Base-by-base conservation (phyloP, 2,888 invertebrate species). In the Zaprionus obscuricornis region DNA sequence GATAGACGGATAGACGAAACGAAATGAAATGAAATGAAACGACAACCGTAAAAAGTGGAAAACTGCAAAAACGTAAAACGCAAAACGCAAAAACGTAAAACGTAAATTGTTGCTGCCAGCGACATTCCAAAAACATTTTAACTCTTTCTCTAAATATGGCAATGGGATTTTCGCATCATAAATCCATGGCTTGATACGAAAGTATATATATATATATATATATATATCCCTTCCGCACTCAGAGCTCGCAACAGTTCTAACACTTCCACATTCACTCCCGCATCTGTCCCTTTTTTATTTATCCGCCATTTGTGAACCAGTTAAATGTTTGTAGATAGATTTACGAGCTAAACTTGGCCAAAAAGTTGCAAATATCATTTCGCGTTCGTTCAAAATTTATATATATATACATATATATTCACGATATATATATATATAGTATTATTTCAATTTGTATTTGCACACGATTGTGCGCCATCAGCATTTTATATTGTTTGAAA, bases 81-180 rank as follows among this genome's bases (percentile, higher is more conserved):
- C 16, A 3, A 16, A 27, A 50, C 49, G 40, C 43, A 51, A 64
- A 64, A 49, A 49, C 54, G 54, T 47, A 49, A 66, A 60, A 33
- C 59, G 34, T 60, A 45, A 62, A 56, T 50, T 26, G 42, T 36
- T 46, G 42, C 47, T 67, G 60, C 51, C 65, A 47, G 58, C 51
- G 57, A 78, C 66, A 60, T 58, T 52, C 52, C 63, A 59, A 27
- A 43, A 50, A 43, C 22, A 73, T 65, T 66, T 65, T 65, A 47
- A 42, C 55, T 43, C 50, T 57, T 43, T 65, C 66, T 49, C 46
- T 37, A 81, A 77, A 81, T 68, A 63, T 76, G 74, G 58, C 54
- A 59, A 47, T 58, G 58, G 64, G 70, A 49, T 74, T 69, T 69
- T 58, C 55, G 69, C 55, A 62, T 59, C 74, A 74, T 78, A 78